A percentile compares a stretch with the other conserved stretches of the same genome.
These are phyloP conservation scores for Sarotherodon lohbergeri DNA, from an alignment of 2,113 vertebrate genomes.

Conservation along the genomic window DNA sequence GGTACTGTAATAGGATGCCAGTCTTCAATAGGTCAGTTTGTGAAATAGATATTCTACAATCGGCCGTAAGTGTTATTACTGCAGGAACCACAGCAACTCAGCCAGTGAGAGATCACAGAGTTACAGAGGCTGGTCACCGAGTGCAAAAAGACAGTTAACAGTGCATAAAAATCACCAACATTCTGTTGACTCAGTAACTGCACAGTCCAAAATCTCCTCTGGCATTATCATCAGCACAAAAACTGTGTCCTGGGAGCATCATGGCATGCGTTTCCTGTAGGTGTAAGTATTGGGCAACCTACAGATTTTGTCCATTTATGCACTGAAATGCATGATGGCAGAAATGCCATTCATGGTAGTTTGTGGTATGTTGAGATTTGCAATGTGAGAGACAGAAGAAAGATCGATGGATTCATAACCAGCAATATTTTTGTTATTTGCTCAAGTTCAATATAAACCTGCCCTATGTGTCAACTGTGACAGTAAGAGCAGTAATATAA, in stretches of 20 bases:
- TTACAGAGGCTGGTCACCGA: too few species aligned
- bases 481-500: background rate
- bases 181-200: background rate
- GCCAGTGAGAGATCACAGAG: too few species aligned
- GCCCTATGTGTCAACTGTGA: background rate
- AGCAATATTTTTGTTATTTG: background rate
- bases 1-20: background rate
- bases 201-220: too few species aligned
- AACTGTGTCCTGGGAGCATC: too few species aligned
- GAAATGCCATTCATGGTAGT: background rate
- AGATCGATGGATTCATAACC: background rate
- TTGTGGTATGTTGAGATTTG: background rate
- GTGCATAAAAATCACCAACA: too few species aligned
- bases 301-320: background rate
- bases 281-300: too few species aligned
- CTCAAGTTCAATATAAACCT: background rate
- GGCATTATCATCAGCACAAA: too few species aligned
- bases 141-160: too few species aligned
- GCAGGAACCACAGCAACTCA: too few species aligned
- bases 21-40: background rate
- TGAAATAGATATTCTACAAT: background rate
- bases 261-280: too few species aligned
- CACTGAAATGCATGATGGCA: background rate
- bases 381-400: background rate
- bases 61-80: too few species aligned